phyloP scores from a whole-genome alignment of 2,797 vertebrate species.

The Pogonophryne albipinna region DNA sequence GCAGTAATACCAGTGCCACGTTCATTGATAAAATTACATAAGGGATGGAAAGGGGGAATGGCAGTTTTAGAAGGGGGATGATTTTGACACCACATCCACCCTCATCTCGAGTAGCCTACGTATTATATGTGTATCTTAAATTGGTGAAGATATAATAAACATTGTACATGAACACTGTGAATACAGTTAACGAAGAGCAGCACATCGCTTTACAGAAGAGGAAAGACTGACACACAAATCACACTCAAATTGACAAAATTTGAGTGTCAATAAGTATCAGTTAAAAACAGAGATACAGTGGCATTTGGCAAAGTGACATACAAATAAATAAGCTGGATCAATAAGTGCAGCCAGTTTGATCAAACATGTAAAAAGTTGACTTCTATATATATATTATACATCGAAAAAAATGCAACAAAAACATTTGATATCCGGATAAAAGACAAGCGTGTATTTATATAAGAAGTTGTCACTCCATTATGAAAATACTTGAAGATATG shows the following conservation, averaged over 20 bases:
- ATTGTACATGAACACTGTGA: too few species aligned
- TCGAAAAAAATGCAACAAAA: neutral
- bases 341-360: too few species aligned
- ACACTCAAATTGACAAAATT: neutral
- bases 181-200: neutral
- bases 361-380: neutral
- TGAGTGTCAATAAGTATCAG: neutral
- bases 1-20: too few species aligned
- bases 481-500: neutral
- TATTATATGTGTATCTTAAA: too few species aligned
- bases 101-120: too few species aligned
- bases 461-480: neutral
- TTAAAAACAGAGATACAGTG: neutral
- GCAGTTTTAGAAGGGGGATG: too few species aligned
- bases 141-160: too few species aligned
- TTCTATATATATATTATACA: neutral
- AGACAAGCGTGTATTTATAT: too few species aligned
- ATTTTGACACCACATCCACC: too few species aligned
- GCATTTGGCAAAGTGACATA: neutral
- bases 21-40: too few species aligned
- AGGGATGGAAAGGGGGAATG: too few species aligned
- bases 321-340: neutral
- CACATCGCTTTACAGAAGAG: neutral
- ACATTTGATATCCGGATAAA: neutral
- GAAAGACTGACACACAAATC: too few species aligned